A percentile compares a stretch with the other conserved stretches of the same genome.
phyloP scores from a whole-genome alignment of 1,140 invertebrate species.

The Drosophila micromelanica region DNA sequence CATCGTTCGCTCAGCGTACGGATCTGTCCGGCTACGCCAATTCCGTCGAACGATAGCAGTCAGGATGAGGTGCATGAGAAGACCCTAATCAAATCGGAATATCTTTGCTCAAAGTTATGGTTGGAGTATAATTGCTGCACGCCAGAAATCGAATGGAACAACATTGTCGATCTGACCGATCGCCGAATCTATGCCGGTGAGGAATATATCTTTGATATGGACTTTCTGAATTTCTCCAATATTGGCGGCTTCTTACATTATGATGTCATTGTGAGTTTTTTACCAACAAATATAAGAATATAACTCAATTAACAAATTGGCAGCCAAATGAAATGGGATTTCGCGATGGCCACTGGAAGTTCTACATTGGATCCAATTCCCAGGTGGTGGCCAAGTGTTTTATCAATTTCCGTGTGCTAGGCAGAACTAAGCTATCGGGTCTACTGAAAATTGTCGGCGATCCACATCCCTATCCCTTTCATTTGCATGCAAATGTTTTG shows the following conservation, averaged over 20 bases:
- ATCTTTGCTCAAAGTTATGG: constrained; percentile 65
- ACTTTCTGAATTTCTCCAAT: constrained; percentile 52
- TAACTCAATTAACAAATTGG: background rate
- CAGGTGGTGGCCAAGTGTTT: constrained; percentile 41
- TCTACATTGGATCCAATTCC: constrained; percentile 42
- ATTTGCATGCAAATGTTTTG: constrained; percentile 56
- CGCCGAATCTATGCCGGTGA: constrained; percentile 63
- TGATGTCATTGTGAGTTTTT: constrained; percentile 69
- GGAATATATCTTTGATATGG: constrained; percentile 64
- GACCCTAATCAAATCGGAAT: constrained; percentile 55
- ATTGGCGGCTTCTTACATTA: constrained; percentile 68
- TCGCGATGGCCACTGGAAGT: constrained; percentile 65
- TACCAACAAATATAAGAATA: too few relatives aligned
- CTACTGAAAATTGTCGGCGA: constrained; percentile 64
- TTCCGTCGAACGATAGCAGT: background rate
- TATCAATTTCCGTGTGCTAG: constrained; percentile 54
- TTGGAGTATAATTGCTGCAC: constrained; percentile 69
- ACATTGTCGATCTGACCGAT: constrained; percentile 48
- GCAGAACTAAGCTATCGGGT: constrained; percentile 55
- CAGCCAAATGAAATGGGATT: constrained; percentile 69
- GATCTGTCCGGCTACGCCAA: constrained; percentile 55
- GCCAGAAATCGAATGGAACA: constrained; percentile 59
- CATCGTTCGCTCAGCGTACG: constrained; percentile 64
- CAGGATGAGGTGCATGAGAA: constrained; percentile 30
- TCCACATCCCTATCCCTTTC: constrained; percentile 53